Evolutionary conservation across 2,797 vertebrate genomes (phyloP).

Genomic region (Sebastes cheni): DNA sequence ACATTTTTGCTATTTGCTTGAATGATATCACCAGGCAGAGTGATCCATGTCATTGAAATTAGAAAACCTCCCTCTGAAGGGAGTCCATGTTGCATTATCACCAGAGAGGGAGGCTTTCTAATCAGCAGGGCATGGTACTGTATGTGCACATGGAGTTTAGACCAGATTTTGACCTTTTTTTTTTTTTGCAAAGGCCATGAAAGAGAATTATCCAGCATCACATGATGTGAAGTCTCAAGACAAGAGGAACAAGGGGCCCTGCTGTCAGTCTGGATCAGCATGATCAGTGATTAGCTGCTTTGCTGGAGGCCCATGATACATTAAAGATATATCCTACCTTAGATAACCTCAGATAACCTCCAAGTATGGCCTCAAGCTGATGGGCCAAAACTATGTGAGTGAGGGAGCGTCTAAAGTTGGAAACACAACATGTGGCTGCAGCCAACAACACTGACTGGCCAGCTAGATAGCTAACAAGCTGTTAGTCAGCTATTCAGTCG

Average conservation of each 20-base stretch:
- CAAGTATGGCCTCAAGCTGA: background rate
- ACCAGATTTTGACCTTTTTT: background rate
- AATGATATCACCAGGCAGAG: no score
- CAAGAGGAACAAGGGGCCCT: background rate
- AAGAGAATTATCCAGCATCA: slow-evolving; percentile 49
- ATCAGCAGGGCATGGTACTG: background rate
- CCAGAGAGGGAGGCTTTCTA: background rate
- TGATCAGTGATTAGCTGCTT: slow-evolving; percentile 16
- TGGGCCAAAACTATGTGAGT: background rate
- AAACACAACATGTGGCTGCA: slow-evolving; percentile 6
- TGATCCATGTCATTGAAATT: no score
- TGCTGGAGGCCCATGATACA: background rate
- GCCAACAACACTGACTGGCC: background rate
- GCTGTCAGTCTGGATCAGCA: slow-evolving; percentile 12
- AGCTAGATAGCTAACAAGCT: background rate
- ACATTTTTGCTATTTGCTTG: no score
- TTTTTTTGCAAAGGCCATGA: background rate
- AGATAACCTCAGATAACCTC: background rate
- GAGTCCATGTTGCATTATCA: background rate
- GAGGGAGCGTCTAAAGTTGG: slow-evolving; percentile 11
- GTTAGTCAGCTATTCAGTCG: background rate
- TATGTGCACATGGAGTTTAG: background rate
- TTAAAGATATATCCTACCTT: background rate
- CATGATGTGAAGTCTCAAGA: slow-evolving; percentile 18
- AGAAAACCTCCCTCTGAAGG: background rate